These are phyloP conservation scores for Spodoptera litura DNA, from an alignment of 1,140 invertebrate genomes.

Conservation along the genomic window DNA sequence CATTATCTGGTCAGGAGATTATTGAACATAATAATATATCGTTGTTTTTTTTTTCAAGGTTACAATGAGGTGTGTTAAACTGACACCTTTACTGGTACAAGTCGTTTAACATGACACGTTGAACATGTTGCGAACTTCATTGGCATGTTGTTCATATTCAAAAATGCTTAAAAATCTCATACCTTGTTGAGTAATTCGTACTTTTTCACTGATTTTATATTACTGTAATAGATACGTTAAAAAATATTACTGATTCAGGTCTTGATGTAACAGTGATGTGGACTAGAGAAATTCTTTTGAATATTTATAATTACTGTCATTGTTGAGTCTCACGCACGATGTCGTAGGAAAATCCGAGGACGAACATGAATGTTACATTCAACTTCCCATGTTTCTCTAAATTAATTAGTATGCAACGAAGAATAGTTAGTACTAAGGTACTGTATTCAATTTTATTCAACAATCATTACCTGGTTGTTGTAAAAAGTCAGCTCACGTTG, in stretches of 20 bases:
- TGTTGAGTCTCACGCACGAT: slow-evolving; percentile 11
- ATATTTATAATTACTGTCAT: slow-evolving; percentile 3
- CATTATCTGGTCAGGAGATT: too few species aligned
- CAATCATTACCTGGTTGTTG: neutral
- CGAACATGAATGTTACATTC: slow-evolving; percentile 30
- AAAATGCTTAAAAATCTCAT: too few species aligned
- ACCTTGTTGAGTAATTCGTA: too few species aligned
- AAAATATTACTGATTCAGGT: slow-evolving; percentile 1
- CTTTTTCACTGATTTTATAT: neutral
- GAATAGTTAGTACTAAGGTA: slow-evolving; percentile 2
- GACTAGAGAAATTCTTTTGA: slow-evolving; percentile 25
- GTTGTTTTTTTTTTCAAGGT: too few species aligned
- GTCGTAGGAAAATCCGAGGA: slow-evolving; percentile 11
- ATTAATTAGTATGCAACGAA: slow-evolving; percentile 24
- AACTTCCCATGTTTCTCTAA: slow-evolving; percentile 23
- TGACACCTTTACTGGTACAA: too few species aligned
- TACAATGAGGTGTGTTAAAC: too few species aligned
- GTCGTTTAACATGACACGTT: too few species aligned
- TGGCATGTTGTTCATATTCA: too few species aligned
- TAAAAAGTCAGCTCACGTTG: slow-evolving; percentile 53
- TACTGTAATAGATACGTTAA: neutral
- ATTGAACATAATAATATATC: too few species aligned
- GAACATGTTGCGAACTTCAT: too few species aligned
- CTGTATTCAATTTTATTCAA: neutral
- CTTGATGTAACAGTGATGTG: neutral